phyloP scores from a whole-genome alignment of 2,888 invertebrate species.

The Drosophila tanythrix region DNA sequence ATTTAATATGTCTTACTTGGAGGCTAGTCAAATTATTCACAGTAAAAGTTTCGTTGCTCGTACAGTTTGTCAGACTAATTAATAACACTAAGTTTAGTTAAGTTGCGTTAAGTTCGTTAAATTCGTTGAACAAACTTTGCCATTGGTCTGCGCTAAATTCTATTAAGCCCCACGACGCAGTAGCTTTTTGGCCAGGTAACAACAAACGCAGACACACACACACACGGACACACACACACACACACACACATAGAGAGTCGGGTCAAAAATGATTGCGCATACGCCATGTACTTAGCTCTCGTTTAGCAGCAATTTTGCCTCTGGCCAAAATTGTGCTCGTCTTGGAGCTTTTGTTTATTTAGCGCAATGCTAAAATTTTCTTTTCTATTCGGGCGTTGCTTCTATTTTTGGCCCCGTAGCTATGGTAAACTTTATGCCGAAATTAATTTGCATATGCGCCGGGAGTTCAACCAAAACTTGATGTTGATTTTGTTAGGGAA shows the following conservation, averaged over 20 bases:
- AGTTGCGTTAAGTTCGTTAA: slow-evolving; percentile 32
- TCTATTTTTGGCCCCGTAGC: slow-evolving; percentile 48
- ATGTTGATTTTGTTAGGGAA: slow-evolving; percentile 16
- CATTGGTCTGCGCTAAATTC: slow-evolving; percentile 24
- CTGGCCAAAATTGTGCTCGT: slow-evolving; percentile 21
- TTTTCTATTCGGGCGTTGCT: slow-evolving; percentile 13
- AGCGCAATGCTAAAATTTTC: slow-evolving; percentile 41
- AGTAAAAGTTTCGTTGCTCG: background rate
- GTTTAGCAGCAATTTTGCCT: slow-evolving; percentile 15
- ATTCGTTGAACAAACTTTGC: slow-evolving; percentile 40
- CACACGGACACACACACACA: background rate
- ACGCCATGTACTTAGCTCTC: slow-evolving; percentile 49
- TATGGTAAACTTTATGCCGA: slow-evolving; percentile 42
- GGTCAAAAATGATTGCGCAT: slow-evolving; percentile 53
- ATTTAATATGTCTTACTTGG: slow-evolving; percentile 24
- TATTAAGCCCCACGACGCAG: slow-evolving; percentile 48
- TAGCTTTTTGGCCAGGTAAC: slow-evolving; percentile 40
- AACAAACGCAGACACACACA: background rate
- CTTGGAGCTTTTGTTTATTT: slow-evolving; percentile 50
- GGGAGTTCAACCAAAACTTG: slow-evolving; percentile 18
- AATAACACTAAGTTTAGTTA: slow-evolving; percentile 61
- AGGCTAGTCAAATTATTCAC: slow-evolving; percentile 39
- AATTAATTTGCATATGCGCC: slow-evolving; percentile 47
- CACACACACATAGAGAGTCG: slow-evolving; percentile 1
- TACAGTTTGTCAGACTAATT: slow-evolving; percentile 49